Percentiles rank a stretch among this genome's conserved stretches.
phyloP scores from a whole-genome alignment of 2,113 vertebrate genomes.

The Chaetops frenatus region DNA sequence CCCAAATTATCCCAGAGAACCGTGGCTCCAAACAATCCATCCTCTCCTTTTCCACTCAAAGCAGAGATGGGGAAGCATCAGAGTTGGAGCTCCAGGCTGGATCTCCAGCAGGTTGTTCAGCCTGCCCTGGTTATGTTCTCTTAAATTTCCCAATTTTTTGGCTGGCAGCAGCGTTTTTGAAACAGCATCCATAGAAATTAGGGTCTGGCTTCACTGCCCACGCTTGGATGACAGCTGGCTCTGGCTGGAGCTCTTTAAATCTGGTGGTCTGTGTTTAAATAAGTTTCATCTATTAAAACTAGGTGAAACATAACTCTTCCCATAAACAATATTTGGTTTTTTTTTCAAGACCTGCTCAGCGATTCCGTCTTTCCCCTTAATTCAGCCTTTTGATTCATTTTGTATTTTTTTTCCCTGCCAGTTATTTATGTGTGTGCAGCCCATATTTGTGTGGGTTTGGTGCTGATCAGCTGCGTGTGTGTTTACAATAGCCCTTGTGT shows the following conservation, averaged over 20 bases:
- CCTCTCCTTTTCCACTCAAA: background rate
- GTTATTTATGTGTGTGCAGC: background rate
- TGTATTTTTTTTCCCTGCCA: background rate
- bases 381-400: background rate
- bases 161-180: background rate
- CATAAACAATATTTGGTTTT: background rate
- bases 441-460: slow-evolving; percentile 25
- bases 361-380: background rate
- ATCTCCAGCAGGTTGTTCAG: background rate
- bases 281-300: background rate
- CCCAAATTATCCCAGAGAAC: background rate
- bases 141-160: background rate
- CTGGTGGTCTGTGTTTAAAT: background rate
- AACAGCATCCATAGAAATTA: background rate
- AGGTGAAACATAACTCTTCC: background rate
- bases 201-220: background rate
- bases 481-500: slow-evolving; percentile 6
- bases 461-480: background rate
- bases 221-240: background rate
- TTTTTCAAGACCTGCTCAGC: background rate
- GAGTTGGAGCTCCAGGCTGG: background rate
- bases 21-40: background rate
- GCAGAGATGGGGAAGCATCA: background rate
- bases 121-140: accelerated
- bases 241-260: background rate